These are phyloP conservation scores for Penaeus japonicus DNA, from an alignment of 1,140 invertebrate genomes.

Conservation along the genomic window DNA sequence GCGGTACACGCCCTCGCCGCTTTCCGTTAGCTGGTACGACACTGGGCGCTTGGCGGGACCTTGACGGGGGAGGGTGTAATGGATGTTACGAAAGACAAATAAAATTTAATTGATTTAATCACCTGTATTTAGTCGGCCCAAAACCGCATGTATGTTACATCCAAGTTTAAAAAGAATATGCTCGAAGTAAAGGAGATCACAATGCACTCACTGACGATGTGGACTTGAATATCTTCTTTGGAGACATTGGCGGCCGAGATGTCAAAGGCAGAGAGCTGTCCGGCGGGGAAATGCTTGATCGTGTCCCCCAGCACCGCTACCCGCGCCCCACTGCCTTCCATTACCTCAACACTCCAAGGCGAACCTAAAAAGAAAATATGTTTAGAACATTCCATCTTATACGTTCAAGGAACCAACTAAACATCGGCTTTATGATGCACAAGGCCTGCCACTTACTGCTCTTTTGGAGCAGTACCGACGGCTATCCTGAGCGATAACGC, in stretches of 20 bases:
- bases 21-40: constrained; percentile 57
- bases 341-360: constrained; percentile 58
- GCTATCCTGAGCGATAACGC: no score
- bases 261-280: constrained; percentile 85
- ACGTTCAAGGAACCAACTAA: background rate
- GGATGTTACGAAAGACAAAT: background rate
- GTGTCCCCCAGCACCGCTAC: constrained; percentile 80
- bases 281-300: constrained; percentile 85
- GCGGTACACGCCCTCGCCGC: constrained; percentile 79
- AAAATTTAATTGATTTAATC: no score
- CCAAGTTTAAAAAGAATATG: no score
- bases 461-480: no score
- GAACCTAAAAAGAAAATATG: constrained; percentile 26
- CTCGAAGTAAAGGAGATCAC: background rate
- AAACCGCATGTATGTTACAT: no score
- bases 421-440: no score
- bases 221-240: constrained; percentile 70
- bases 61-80: background rate
- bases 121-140: no score
- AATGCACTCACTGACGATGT: constrained; percentile 63
- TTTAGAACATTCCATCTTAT: background rate
- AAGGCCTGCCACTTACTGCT: no score
- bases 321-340: constrained; percentile 70
- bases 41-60: constrained; percentile 60
- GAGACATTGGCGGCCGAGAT: constrained; percentile 76